Base-by-base conservation (phyloP, 2,888 invertebrate species). In the Pristionchus entomophagus region DNA sequence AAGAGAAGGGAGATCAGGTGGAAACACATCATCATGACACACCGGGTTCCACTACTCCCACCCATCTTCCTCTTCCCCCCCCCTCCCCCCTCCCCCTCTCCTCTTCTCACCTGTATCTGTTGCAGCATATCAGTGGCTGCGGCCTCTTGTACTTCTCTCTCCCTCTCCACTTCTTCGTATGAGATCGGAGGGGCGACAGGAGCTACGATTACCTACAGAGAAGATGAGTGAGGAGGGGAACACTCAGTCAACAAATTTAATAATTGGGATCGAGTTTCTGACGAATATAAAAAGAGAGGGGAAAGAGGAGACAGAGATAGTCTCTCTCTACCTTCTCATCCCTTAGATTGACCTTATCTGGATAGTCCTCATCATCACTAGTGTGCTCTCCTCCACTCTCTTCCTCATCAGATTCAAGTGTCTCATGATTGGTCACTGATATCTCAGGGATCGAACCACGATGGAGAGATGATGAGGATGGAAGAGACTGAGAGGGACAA, bases 321-420 rank as follows among this genome's bases (percentile, higher is more conserved):
- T 56, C n/a, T 56, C 56, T 5, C n/a, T n/a, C n/a, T n/a, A n/a
- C n/a, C n/a, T n/a, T n/a, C n/a, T n/a, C 14, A 17, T 56, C 19
- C 56, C 56, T 14, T 56, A 14, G 22, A 22, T 22, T 56, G 4
- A 88, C 91, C 84, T 88, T 88, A 88, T 92, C 93, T 17, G 91
- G 92, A 86, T 93, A 93, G 82, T 93, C 93, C 22, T 93, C 93
- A 56, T 93, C 93, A 29, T 93, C 93, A 65, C 93, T 92, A 38
- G 88, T 87, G 53, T 87, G 88, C 51, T 90, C 90, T 59, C 89
- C 90, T 59, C 89, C 89, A 82, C 89, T 90, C 84, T 90, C 90
- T 51, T 88, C 88, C 73, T 89, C 86, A 51, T 83, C 83, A 14
- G 83, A 83, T 51, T 83, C 86, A 5, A 65, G 56, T 22, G 88